These are phyloP conservation scores for Bolinopsis microptera DNA, from an alignment of 37 sponge, comb jelly and placozoan genomes.

Conservation along the genomic window DNA sequence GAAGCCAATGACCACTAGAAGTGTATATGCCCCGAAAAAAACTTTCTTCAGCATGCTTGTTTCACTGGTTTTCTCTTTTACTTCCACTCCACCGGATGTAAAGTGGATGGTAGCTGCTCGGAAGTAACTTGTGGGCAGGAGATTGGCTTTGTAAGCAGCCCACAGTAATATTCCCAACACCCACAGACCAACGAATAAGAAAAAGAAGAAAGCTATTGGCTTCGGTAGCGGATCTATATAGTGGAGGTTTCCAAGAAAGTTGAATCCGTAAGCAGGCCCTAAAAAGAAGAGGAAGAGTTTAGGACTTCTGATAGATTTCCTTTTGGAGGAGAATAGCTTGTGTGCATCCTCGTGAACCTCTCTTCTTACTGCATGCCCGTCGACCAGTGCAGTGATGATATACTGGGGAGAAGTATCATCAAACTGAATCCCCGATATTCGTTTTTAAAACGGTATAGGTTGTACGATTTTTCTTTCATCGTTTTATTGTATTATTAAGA, in stretches of 20 bases:
- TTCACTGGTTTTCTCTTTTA: neutral
- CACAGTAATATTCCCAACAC: neutral
- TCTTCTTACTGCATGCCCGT: neutral
- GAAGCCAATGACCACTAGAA: neutral
- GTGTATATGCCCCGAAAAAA: neutral
- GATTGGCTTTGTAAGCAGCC: conserved; percentile 33
- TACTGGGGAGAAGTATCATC: neutral
- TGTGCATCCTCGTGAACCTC: neutral
- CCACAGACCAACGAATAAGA: neutral
- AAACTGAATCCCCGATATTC: neutral
- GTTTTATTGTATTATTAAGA: too few species aligned
- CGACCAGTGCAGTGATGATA: neutral
- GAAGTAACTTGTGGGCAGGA: neutral
- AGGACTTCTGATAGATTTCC: conserved; percentile 13
- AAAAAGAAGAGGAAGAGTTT: conserved; percentile 33
- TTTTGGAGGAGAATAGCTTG: neutral
- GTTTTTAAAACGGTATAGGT: too few species aligned
- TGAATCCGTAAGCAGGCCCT: conserved; percentile 1
- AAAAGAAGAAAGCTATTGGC: neutral
- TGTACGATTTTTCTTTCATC: too few species aligned
- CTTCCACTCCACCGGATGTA: neutral
- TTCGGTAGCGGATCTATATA: neutral
- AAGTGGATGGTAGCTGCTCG: neutral
- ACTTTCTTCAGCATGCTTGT: neutral
- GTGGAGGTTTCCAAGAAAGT: conserved; percentile 15